Percentiles rank a stretch among this genome's conserved stretches.
Evolutionary conservation across 2,113 vertebrate genomes (phyloP).

Genomic region (Microcebus griseorufus): DNA sequence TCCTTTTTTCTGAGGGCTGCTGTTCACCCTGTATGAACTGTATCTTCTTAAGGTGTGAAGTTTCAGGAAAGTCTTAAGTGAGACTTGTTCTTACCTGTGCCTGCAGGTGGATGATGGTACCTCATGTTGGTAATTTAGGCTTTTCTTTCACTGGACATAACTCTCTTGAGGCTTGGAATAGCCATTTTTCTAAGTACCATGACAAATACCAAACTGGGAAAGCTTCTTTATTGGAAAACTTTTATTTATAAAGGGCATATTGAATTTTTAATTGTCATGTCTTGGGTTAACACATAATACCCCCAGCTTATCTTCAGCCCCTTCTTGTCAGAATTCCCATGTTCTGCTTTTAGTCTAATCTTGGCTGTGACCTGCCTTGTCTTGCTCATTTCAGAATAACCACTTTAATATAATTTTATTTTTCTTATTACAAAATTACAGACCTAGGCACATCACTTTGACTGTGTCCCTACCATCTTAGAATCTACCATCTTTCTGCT

Average conservation of each 20-base stretch:
- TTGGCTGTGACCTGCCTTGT: not conserved
- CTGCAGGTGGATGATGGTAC: not conserved
- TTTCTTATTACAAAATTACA: not conserved
- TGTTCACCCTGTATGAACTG: not conserved
- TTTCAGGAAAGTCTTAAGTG: not conserved
- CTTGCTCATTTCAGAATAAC: conserved; percentile 29
- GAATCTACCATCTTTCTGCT: not conserved
- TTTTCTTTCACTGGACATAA: not conserved
- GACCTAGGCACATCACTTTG: not conserved
- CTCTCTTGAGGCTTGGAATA: conserved; percentile 13
- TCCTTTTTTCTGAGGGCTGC: not conserved
- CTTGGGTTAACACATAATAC: not conserved
- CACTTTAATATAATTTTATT: not conserved
- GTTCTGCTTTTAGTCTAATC: not conserved
- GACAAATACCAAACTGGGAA: not conserved
- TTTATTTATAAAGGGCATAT: not conserved
- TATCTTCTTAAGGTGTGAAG: not conserved
- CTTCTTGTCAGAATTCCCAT: not conserved
- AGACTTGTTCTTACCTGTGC: not conserved
- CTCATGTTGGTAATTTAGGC: not conserved
- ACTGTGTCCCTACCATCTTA: not conserved
- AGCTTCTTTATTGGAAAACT: not conserved
- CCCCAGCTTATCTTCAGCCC: not conserved
- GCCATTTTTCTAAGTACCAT: not conserved
- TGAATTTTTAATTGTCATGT: not conserved